Evolutionary conservation across 2,113 vertebrate species (phyloP).

Genomic region (Bos taurus): ARS-UCD2.0 NC_037357.1:13449501-13450000

Average conservation of each 20-base stretch:
- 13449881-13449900: not conserved
- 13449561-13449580: not conserved
- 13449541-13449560: not conserved
- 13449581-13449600: not conserved
- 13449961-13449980: not conserved
- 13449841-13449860: not conserved
- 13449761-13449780: not conserved
- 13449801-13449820: not conserved
- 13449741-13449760: not conserved
- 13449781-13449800: not conserved
- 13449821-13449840: not conserved
- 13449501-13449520: not conserved
- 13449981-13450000: not conserved
- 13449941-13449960: not conserved
- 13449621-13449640: not conserved
- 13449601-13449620: not conserved
- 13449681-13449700: not conserved
- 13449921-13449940: not conserved
- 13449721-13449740: not conserved
- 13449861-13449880: not conserved
- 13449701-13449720: not conserved
- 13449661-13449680: not conserved
- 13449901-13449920: not conserved
- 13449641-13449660: not conserved
- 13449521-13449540: not conserved